Evolutionary conservation across 2,888 invertebrate species (phyloP).

Genomic region (Drosophila acutilabella): DNA sequence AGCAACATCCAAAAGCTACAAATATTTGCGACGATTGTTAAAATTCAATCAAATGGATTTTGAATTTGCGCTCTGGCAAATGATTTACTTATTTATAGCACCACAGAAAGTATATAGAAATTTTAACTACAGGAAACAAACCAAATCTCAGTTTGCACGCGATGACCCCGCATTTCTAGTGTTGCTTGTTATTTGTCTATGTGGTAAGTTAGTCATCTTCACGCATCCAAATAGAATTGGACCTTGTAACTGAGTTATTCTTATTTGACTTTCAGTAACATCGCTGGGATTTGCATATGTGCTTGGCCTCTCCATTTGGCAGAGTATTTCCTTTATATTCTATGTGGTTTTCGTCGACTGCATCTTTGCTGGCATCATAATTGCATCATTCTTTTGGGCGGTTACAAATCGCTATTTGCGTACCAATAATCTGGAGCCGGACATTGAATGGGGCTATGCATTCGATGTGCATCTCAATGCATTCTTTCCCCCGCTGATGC

Average conservation of each 20-base stretch:
- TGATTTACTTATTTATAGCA: slow-evolving; percentile 96
- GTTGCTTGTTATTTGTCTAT: slow-evolving; percentile 93
- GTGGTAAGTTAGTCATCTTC: slow-evolving; percentile 86
- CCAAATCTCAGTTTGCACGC: slow-evolving; percentile 98
- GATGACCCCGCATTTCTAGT: slow-evolving; percentile 99
- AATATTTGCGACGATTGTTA: slow-evolving; percentile 92
- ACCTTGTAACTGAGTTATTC: background rate
- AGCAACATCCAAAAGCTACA: slow-evolving; percentile 94
- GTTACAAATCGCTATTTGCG: slow-evolving; percentile 85
- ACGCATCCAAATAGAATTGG: background rate
- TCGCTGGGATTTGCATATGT: slow-evolving; percentile 95
- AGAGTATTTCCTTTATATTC: slow-evolving; percentile 93
- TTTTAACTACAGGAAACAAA: slow-evolving; percentile 98
- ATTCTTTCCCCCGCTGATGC: slow-evolving; percentile 97
- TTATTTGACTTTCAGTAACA: slow-evolving; percentile 87
- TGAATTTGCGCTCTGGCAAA: slow-evolving; percentile 99
- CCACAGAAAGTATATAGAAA: slow-evolving; percentile 99
- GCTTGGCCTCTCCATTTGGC: slow-evolving; percentile 88
- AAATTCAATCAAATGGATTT: slow-evolving; percentile 99
- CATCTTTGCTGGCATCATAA: slow-evolving; percentile 93
- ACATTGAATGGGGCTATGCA: slow-evolving; percentile 98
- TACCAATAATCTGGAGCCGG: slow-evolving; percentile 81
- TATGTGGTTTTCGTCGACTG: slow-evolving; percentile 98
- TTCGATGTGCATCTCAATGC: slow-evolving; percentile 99
- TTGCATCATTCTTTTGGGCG: slow-evolving; percentile 96